These are phyloP conservation scores for Gadus macrocephalus DNA, from an alignment of 2,113 vertebrate species.

Conservation along the genomic window DNA sequence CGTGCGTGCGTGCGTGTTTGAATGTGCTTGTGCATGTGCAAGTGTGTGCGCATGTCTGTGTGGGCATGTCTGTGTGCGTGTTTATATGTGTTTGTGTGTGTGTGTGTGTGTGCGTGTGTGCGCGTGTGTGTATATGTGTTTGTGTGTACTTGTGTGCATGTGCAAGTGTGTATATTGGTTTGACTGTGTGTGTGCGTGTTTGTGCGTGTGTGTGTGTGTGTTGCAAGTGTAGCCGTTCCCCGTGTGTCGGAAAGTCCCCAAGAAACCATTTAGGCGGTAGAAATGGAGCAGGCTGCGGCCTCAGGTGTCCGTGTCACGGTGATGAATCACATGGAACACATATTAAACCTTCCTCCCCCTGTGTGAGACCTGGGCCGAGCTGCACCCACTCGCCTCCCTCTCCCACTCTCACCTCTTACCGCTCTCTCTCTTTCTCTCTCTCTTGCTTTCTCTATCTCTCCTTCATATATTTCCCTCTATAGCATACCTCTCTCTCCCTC, in stretches of 20 bases:
- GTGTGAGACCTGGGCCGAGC: not conserved
- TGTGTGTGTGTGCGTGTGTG: not conserved
- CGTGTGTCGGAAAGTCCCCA: slow-evolving; percentile 53
- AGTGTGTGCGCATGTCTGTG: slow-evolving; percentile 16
- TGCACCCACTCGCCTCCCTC: no score
- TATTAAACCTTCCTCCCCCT: slow-evolving; percentile 65
- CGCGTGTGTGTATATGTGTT: not conserved
- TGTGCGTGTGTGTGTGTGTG: slow-evolving; percentile 30
- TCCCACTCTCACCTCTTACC: not conserved
- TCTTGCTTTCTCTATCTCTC: not conserved
- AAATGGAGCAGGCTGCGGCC: slow-evolving; percentile 63
- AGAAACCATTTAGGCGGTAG: slow-evolving; percentile 70
- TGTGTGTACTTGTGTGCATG: slow-evolving; percentile 21
- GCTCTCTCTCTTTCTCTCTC: not conserved
- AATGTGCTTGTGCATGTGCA: slow-evolving; percentile 18
- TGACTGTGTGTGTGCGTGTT: slow-evolving; percentile 12
- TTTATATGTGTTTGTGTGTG: not conserved
- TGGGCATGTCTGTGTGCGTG: slow-evolving; percentile 9
- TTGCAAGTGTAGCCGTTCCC: not conserved
- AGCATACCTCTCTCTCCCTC: no score
- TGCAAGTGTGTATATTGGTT: slow-evolving; percentile 8
- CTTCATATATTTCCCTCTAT: no score
- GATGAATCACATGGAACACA: slow-evolving; percentile 72
- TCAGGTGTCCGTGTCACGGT: slow-evolving; percentile 69
- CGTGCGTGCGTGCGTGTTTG: not conserved